Conservation (phyloP, 1,140 invertebrate species). For the Drosophila tristis region DNA sequence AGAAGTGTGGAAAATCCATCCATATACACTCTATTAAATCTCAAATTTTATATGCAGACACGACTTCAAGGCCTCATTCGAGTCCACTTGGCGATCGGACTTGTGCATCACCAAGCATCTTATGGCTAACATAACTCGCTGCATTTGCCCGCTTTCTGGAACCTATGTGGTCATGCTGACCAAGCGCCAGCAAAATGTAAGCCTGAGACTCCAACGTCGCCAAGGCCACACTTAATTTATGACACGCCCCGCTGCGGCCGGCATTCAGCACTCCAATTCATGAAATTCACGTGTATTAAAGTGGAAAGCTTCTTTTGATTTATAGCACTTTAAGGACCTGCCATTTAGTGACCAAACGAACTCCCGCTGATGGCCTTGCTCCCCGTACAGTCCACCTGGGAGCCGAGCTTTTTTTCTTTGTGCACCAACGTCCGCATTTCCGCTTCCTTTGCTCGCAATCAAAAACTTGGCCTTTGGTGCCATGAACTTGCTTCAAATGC, state of each 20-base stretch:
- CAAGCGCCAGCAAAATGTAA: constrained; percentile 85
- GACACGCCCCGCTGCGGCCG: neutral
- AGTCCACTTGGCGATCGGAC: constrained; percentile 83
- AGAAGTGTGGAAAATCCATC: constrained; percentile 1
- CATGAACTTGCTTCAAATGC: constrained; percentile 51
- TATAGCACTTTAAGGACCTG: constrained; percentile 44
- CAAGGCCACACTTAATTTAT: constrained; percentile 32
- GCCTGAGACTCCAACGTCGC: constrained; percentile 53
- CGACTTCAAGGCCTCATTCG: constrained; percentile 81
- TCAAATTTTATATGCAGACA: constrained; percentile 46
- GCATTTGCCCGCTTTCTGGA: constrained; percentile 86
- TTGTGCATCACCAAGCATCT: constrained; percentile 85
- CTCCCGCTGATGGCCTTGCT: constrained; percentile 6
- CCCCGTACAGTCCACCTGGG: constrained; percentile 27
- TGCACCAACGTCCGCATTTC: constrained; percentile 34
- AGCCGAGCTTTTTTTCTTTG: constrained; percentile 2
- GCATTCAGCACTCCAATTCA: constrained; percentile 40
- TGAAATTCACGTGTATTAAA: constrained; percentile 54
- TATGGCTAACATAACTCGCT: constrained; percentile 85
- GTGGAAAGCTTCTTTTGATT: constrained; percentile 60
- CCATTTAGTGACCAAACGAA: constrained; percentile 35
- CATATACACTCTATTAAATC: constrained; percentile 4
- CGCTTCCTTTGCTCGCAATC: constrained; percentile 47
- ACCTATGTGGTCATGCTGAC: constrained; percentile 87
- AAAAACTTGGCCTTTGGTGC: constrained; percentile 30